Percentiles rank a stretch among this genome's conserved stretches.
phyloP scores from a whole-genome alignment of 1,140 invertebrate species.

The Drosophila sulfurigaster region DNA sequence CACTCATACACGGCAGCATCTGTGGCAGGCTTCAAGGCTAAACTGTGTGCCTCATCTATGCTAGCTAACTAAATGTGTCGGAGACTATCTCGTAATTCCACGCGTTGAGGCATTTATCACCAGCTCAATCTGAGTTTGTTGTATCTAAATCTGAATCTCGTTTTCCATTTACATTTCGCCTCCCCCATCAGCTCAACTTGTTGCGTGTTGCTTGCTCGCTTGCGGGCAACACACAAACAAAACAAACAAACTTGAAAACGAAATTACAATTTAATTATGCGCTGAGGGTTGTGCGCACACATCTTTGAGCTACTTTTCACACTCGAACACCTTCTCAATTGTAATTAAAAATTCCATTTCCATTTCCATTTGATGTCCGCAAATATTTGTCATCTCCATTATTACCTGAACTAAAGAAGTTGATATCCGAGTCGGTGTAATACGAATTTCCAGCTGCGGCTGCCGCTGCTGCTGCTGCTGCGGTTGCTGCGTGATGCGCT shows the following conservation, averaged over 20 bases:
- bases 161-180: neutral
- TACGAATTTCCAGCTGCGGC: slow-evolving; percentile 59
- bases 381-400: slow-evolving; percentile 66
- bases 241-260: slow-evolving; percentile 63
- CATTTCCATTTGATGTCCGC: slow-evolving; percentile 67
- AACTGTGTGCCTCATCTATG: slow-evolving; percentile 10
- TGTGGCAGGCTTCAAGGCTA: slow-evolving; percentile 10
- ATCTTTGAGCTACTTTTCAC: slow-evolving; percentile 69
- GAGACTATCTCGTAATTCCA: neutral
- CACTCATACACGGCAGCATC: slow-evolving; percentile 13
- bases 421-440: slow-evolving; percentile 81
- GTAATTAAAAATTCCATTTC: slow-evolving; percentile 68
- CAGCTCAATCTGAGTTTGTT: slow-evolving; percentile 22
- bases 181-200: slow-evolving; percentile 51
- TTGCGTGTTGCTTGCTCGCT: slow-evolving; percentile 62
- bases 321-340: slow-evolving; percentile 56
- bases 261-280: slow-evolving; percentile 83
- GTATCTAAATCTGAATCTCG: neutral
- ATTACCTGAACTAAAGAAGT: slow-evolving; percentile 82
- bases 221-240: slow-evolving; percentile 28
- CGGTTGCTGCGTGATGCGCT: slow-evolving; percentile 28
- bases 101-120: slow-evolving; percentile 49
- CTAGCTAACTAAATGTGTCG: neutral
- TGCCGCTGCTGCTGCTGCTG: slow-evolving; percentile 5
- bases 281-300: slow-evolving; percentile 49